Evolutionary conservation across 2,113 vertebrate species (phyloP), one percentile per base, ranked within the genome.

Genomic region (Meles meles): DNA sequence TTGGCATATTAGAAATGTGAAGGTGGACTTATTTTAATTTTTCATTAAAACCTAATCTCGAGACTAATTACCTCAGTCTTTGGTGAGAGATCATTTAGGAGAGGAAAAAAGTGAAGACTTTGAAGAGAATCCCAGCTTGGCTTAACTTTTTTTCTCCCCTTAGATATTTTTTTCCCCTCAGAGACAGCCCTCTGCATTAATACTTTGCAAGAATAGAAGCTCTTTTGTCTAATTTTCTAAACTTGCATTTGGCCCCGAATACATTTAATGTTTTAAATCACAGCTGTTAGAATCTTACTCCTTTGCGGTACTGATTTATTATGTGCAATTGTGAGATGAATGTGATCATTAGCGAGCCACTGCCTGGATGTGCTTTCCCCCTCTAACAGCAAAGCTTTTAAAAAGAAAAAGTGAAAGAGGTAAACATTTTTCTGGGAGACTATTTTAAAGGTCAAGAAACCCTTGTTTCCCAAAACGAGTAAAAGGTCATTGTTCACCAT

Each of bases 391-490:
- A 72, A 82, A 82, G 71, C 23, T 91, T 88, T 84, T 85, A 86
- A 71, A 86, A 79, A 94, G 72, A 82, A 97, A 94, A 81, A n/a
- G 34, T 31, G 76, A 42, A 31, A 61, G 71, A 93, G 31, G 82
- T 91, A 96, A 88, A 89, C 96, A 94, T 84, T 77, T 90, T 93
- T 91, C 93, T 8, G 44, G 82, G 44, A 92, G 82, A 39, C 93
- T 82, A 18, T 92, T 95, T 95, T 96, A 97, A 97, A 98, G 95
- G 94, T 95, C 97, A 95, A 74, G 88, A 72, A 94, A 95, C 72
- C 88, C 90, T 69, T 69, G 88, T 76, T 90, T 97, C 52, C 61
- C 55, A 59, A 85, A 76, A 44, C 0, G 3, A 97, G 79, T 71
- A 74, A 93, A 96, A 97, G 85, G 92, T 96, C 93, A 81, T 76